Evolutionary conservation across 2,888 invertebrate species (phyloP).

Genomic region (Drosophila putrida): DNA sequence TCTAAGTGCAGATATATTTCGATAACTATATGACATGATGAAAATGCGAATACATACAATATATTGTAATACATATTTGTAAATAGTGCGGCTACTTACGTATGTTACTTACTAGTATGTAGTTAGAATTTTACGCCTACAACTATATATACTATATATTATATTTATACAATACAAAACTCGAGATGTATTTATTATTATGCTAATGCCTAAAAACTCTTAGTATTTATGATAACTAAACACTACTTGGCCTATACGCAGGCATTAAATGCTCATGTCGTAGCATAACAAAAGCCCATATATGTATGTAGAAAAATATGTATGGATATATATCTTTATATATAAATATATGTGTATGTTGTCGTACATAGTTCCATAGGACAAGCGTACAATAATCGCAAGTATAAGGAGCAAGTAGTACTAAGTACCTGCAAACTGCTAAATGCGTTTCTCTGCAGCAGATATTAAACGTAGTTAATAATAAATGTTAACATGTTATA

Average conservation of each 20-base stretch:
- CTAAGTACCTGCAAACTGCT: slow-evolving; percentile 76
- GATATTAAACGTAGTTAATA: slow-evolving; percentile 71
- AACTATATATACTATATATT: slow-evolving; percentile 21
- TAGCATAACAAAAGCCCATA: slow-evolving; percentile 26
- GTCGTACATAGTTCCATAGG: slow-evolving; percentile 48
- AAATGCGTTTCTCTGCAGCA: slow-evolving; percentile 59
- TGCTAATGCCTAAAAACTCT: slow-evolving; percentile 54
- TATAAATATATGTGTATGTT: slow-evolving; percentile 7
- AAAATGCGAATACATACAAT: slow-evolving; percentile 5
- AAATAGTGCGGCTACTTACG: slow-evolving; percentile 43
- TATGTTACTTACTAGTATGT: slow-evolving; percentile 44
- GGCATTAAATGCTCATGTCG: slow-evolving; percentile 42
- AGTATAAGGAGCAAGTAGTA: slow-evolving; percentile 74
- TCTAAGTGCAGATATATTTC: slow-evolving; percentile 27
- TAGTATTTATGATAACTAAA: slow-evolving; percentile 63
- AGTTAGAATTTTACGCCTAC: slow-evolving; percentile 49
- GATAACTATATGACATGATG: slow-evolving; percentile 11
- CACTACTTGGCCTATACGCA: slow-evolving; percentile 38
- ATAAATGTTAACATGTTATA: slow-evolving; percentile 77
- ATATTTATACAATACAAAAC: slow-evolving; percentile 40
- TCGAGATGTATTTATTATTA: slow-evolving; percentile 69
- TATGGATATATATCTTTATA: slow-evolving; percentile 8
- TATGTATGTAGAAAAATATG: slow-evolving; percentile 24
- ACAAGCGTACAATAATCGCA: slow-evolving; percentile 79
- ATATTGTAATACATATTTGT: slow-evolving; percentile 12